These are phyloP conservation scores for Ooceraea biroi DNA, from an alignment of 1,140 invertebrate genomes.

Conservation along the genomic window DNA sequence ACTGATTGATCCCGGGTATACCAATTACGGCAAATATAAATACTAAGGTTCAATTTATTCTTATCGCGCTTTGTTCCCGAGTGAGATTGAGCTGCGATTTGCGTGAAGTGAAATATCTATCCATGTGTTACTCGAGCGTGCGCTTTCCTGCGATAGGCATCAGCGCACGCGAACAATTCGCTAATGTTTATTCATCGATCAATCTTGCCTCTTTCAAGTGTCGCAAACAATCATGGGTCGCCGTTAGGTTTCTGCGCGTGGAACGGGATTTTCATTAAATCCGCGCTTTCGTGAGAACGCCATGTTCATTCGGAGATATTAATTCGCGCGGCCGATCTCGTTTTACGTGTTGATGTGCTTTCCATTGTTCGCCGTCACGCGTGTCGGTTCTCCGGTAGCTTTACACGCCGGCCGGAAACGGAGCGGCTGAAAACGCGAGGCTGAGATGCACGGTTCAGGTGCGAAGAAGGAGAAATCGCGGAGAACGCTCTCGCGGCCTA, in stretches of 20 bases:
- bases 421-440: conserved; percentile 33
- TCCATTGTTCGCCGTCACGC: conserved; percentile 71
- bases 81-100: neutral
- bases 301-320: neutral
- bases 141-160: neutral
- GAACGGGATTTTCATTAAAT: no score
- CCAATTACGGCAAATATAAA: neutral
- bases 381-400: conserved; percentile 39
- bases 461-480: conserved; percentile 63
- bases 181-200: conserved; percentile 6
- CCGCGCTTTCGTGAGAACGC: neutral
- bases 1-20: neutral
- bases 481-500: neutral
- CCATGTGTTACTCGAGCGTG: neutral
- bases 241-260: neutral
- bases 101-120: neutral
- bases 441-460: conserved; percentile 57
- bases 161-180: neutral
- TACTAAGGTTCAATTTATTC: neutral
- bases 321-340: conserved; percentile 41
- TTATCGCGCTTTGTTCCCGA: neutral
- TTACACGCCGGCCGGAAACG: conserved; percentile 57
- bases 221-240: neutral
- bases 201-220: neutral
- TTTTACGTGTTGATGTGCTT: conserved; percentile 57